Percentiles rank a stretch among this genome's conserved stretches.
phyloP scores from a whole-genome alignment of 2,797 vertebrate species.

The Microchirus variegatus region DNA sequence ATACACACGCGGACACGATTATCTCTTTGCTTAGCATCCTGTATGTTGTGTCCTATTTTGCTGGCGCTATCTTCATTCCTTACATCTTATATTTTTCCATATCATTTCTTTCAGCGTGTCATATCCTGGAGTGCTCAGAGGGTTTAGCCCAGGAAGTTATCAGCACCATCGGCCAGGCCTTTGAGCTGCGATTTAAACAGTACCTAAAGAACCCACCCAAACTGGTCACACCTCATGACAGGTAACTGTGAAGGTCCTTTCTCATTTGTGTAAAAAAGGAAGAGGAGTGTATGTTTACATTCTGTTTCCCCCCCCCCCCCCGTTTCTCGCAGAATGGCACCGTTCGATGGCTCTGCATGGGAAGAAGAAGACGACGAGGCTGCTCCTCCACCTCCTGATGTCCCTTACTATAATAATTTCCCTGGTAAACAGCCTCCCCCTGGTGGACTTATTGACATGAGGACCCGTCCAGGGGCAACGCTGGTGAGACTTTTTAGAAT shows the following conservation, averaged over 20 bases:
- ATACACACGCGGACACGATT: not conserved
- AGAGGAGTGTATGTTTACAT: not conserved
- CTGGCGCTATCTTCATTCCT: not conserved
- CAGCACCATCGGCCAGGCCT: conserved; percentile 97
- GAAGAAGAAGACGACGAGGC: conserved; percentile 96
- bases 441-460: conserved; percentile 94
- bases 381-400: conserved; percentile 84
- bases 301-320: not conserved
- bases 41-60: not conserved
- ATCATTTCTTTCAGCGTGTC: conserved; percentile 85
- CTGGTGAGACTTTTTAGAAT: conserved; percentile 81
- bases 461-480: conserved; percentile 87
- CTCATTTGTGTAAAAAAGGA: not conserved
- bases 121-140: conserved; percentile 96
- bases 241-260: conserved; percentile 71
- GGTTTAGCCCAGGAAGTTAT: conserved; percentile 97
- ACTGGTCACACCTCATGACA: conserved; percentile 95
- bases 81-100: conserved; percentile 4
- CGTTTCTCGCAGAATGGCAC: conserved; percentile 88
- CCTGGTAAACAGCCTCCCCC: conserved; percentile 96
- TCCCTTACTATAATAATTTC: conserved; percentile 98
- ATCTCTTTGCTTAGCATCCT: conserved; percentile 2
- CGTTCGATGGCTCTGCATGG: conserved; percentile 97
- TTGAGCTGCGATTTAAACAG: conserved; percentile 97
- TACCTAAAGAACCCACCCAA: conserved; percentile 98